Evolutionary conservation across 2,113 vertebrate species (phyloP).

Genomic region (Melozone crissalis): DNA sequence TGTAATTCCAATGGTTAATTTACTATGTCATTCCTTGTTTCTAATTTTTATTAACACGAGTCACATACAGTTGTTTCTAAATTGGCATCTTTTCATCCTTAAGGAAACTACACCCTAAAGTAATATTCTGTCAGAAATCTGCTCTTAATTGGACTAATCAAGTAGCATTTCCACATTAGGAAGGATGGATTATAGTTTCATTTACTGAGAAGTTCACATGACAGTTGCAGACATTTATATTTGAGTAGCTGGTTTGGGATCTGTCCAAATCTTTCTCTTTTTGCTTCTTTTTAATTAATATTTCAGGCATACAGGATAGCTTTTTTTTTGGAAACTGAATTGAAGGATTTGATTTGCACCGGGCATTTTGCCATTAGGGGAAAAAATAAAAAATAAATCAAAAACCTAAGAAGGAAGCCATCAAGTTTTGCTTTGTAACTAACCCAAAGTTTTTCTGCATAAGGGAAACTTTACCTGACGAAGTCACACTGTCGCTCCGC

Average conservation of each 20-base stretch:
- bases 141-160: constrained; percentile 63
- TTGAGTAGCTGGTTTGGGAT: constrained; percentile 56
- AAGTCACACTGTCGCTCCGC: not conserved
- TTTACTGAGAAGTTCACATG: constrained; percentile 30
- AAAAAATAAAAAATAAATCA: not conserved
- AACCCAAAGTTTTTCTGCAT: not conserved
- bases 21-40: constrained; percentile 24
- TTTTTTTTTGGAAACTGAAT: constrained; percentile 3
- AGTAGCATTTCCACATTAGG: constrained; percentile 56
- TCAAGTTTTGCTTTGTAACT: not conserved
- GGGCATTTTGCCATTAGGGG: constrained; percentile 6
- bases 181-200: constrained; percentile 57
- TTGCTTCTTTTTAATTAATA: constrained; percentile 35
- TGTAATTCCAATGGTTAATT: constrained; percentile 53
- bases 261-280: constrained; percentile 41
- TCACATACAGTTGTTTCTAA: constrained; percentile 57
- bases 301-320: constrained; percentile 19
- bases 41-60: constrained; percentile 66
- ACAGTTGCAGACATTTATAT: constrained; percentile 48
- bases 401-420: not conserved
- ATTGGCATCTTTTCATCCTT: constrained; percentile 52
- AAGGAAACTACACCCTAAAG: constrained; percentile 56
- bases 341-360: constrained; percentile 18
- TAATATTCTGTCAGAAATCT: constrained; percentile 59
- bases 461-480: not conserved